Evolutionary conservation across 2,797 vertebrate genomes (phyloP).

Genomic region (Psittacula derbiana): DNA sequence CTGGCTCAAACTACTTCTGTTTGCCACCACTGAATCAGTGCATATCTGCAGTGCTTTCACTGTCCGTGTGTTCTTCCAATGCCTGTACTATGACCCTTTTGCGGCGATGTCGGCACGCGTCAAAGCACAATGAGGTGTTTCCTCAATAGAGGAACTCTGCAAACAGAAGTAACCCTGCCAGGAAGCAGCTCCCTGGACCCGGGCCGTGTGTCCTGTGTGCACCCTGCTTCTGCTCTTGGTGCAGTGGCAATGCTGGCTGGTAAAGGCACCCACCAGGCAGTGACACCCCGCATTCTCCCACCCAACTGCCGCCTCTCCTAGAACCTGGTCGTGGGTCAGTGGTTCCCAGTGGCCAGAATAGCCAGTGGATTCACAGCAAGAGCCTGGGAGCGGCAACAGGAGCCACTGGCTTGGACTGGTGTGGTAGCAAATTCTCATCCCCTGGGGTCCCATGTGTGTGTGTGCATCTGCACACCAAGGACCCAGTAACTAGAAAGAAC

Average conservation of each 20-base stretch:
- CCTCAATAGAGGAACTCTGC: neutral
- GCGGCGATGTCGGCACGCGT: neutral
- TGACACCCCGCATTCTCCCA: accelerated
- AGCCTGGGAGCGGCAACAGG: neutral
- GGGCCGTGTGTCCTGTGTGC: neutral
- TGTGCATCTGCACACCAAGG: accelerated
- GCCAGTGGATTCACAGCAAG: neutral
- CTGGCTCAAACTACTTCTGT: neutral
- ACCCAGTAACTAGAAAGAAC: neutral
- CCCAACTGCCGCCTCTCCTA: accelerated
- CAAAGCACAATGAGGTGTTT: neutral
- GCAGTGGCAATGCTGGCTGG: neutral
- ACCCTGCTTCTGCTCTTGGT: neutral
- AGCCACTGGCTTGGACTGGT: neutral
- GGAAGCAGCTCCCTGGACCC: neutral
- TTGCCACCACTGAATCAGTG: neutral
- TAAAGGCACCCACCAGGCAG: accelerated
- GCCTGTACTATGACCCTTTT: neutral
- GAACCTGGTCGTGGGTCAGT: neutral
- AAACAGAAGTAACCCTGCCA: neutral
- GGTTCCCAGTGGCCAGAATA: neutral
- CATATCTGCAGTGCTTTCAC: neutral
- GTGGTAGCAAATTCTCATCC: neutral
- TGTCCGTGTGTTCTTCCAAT: neutral
- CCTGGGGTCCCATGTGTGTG: accelerated